phyloP scores from a whole-genome alignment of 1,140 invertebrate species.

The Adelges cooleyi region DNA sequence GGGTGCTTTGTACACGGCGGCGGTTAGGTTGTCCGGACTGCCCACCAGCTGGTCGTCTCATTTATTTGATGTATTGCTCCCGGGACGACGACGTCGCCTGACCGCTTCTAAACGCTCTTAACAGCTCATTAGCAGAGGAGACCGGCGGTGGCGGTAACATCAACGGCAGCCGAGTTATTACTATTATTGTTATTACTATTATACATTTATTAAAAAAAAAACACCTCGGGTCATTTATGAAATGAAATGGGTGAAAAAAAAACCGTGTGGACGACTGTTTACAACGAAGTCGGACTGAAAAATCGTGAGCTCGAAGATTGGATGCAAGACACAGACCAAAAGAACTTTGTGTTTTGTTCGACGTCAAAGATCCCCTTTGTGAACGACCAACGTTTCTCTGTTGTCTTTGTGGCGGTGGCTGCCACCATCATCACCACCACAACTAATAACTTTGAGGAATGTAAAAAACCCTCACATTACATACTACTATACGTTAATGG shows the following conservation, averaged over 20 bases:
- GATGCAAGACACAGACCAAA: too few species aligned
- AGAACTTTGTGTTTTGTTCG: too few species aligned
- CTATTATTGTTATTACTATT: slow-evolving; percentile 14
- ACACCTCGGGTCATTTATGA: background rate
- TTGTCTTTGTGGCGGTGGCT: too few species aligned
- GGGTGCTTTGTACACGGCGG: background rate
- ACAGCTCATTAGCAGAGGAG: slow-evolving; percentile 24
- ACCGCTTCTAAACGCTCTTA: slow-evolving; percentile 25
- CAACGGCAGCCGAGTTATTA: slow-evolving; percentile 3
- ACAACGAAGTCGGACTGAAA: background rate
- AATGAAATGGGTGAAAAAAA: background rate
- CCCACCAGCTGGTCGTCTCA: slow-evolving; percentile 18
- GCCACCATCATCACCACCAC: too few species aligned
- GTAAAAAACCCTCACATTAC: too few species aligned
- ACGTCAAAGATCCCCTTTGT: too few species aligned
- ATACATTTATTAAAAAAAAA: slow-evolving; percentile 10
- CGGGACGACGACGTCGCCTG: background rate
- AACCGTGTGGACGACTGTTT: too few species aligned
- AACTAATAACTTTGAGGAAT: too few species aligned
- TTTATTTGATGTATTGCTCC: slow-evolving; percentile 25
- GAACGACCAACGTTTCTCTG: too few species aligned
- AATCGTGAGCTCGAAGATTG: background rate
- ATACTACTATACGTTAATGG: too few species aligned
- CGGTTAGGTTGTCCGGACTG: background rate
- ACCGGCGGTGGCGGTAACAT: background rate